Evolutionary conservation across 2,797 vertebrate species (phyloP).

Genomic region (Iguana delicatissima): DNA sequence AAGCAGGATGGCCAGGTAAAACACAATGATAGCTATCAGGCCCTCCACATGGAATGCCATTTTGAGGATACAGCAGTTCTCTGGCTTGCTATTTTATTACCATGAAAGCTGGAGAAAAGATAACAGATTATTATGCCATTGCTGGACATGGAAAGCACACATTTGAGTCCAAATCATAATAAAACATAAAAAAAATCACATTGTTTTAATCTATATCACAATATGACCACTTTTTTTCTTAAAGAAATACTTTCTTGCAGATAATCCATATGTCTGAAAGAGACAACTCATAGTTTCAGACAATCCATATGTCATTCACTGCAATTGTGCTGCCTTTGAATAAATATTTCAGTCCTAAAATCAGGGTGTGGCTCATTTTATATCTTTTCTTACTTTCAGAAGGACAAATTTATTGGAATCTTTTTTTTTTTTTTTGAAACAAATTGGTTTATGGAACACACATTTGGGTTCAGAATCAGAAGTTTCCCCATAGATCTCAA

Average conservation of each 20-base stretch:
- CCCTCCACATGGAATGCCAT: slow-evolving; percentile 95
- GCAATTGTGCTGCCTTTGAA: background rate
- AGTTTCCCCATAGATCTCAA: background rate
- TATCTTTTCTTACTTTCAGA: background rate
- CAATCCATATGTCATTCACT: background rate
- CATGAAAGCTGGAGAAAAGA: slow-evolving; percentile 56
- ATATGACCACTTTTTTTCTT: background rate
- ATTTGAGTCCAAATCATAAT: slow-evolving; percentile 23
- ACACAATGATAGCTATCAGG: slow-evolving; percentile 92
- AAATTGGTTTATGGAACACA: background rate
- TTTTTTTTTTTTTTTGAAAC: background rate
- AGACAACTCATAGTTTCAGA: background rate
- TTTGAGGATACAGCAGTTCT: slow-evolving; percentile 49
- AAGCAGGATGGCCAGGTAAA: slow-evolving; percentile 92
- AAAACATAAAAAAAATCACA: background rate
- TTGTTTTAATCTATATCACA: background rate
- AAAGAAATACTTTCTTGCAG: background rate
- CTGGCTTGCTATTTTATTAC: slow-evolving; percentile 67
- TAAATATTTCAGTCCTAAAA: background rate
- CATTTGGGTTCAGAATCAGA: background rate
- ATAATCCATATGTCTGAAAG: background rate
- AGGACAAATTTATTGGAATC: slow-evolving; percentile 3
- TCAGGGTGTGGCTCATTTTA: background rate
- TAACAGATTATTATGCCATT: slow-evolving; percentile 29
- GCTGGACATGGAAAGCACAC: background rate